Conservation (phyloP, 2,113 vertebrate species). For the Rhinichthys klamathensis region DNA sequence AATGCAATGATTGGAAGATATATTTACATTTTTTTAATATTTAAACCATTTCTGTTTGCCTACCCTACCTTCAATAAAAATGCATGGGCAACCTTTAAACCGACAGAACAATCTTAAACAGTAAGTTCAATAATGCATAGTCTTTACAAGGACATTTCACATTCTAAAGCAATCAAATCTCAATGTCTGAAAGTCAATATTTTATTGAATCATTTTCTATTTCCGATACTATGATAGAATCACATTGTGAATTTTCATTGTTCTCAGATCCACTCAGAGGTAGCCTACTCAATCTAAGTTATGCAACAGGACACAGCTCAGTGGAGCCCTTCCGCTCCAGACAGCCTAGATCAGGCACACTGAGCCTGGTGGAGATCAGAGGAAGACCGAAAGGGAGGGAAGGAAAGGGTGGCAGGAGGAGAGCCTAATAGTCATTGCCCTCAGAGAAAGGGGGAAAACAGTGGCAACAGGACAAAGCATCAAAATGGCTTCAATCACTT, state of each 20-base stretch:
- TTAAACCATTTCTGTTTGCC: too few species aligned
- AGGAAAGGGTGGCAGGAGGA: conserved; percentile 4
- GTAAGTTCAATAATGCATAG: background rate
- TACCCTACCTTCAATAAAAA: background rate
- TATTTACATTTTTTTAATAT: too few species aligned
- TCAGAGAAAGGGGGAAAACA: background rate
- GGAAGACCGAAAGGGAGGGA: background rate
- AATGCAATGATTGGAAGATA: too few species aligned
- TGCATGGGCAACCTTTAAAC: background rate
- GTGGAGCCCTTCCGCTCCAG: conserved; percentile 42
- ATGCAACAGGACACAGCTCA: conserved; percentile 46
- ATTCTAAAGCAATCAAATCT: background rate
- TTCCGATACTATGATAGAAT: background rate
- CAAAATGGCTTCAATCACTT: background rate
- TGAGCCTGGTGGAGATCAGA: background rate
- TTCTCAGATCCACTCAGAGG: background rate
- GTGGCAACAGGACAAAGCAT: background rate
- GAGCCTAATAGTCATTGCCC: background rate
- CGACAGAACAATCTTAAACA: background rate
- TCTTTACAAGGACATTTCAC: background rate
- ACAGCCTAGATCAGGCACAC: conserved; percentile 14
- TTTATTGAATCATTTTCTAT: background rate
- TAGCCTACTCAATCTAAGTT: conserved; percentile 12
- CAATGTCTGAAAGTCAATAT: background rate
- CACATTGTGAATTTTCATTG: background rate